These are phyloP conservation scores for Thymelicus sylvestris DNA, from an alignment of 2,888 invertebrate species.

Conservation along the genomic window DNA sequence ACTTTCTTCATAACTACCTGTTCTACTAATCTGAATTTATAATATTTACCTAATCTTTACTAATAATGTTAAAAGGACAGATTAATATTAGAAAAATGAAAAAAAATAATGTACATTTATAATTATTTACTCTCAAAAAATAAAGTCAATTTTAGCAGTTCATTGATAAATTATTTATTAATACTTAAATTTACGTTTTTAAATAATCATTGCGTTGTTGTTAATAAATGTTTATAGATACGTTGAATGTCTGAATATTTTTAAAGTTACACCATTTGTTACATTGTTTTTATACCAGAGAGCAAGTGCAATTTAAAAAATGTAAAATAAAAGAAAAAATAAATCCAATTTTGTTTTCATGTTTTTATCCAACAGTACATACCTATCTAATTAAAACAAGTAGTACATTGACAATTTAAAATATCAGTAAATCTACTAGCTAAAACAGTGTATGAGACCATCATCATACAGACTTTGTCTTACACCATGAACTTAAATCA, in stretches of 20 bases:
- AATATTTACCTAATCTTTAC: constrained; percentile 30
- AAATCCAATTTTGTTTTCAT: constrained; percentile 35
- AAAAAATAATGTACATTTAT: constrained; percentile 30
- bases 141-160: constrained; percentile 68
- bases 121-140: constrained; percentile 15
- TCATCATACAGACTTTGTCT: too few species aligned
- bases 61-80: constrained; percentile 30
- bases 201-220: constrained; percentile 53
- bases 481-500: too few species aligned
- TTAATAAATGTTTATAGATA: constrained; percentile 59
- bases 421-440: too few species aligned
- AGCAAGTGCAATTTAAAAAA: constrained; percentile 64
- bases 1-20: constrained; percentile 46
- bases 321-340: constrained; percentile 52
- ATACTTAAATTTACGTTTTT: constrained; percentile 48
- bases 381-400: too few species aligned
- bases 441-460: too few species aligned
- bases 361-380: too few species aligned
- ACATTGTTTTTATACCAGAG: constrained; percentile 68
- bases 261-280: constrained; percentile 59
- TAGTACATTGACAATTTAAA: too few species aligned
- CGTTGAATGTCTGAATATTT: constrained; percentile 59
- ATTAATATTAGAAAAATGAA: constrained; percentile 24
- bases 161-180: constrained; percentile 42
- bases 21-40: constrained; percentile 33